A percentile compares a stretch with the other conserved stretches of the same genome.
phyloP scores from a whole-genome alignment of 2,797 vertebrate genomes.

The Phrynocephalus forsythii region DNA sequence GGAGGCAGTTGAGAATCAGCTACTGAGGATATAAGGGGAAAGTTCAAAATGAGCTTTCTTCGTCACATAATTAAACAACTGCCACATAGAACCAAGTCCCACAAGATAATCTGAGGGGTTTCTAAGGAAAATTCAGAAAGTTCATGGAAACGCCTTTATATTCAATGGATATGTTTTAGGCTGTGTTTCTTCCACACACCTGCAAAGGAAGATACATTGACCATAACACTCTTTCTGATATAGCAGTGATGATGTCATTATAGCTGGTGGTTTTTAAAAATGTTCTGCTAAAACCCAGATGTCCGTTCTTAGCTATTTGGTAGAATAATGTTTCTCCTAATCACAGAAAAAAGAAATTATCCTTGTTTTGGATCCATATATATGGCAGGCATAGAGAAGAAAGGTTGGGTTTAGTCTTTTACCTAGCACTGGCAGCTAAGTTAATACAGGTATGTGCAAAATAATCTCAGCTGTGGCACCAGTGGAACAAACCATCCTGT shows the following conservation, averaged over 20 bases:
- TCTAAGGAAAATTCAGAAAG: neutral
- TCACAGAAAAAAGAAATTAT: neutral
- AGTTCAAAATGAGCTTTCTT: neutral
- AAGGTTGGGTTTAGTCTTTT: neutral
- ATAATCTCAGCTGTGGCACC: neutral
- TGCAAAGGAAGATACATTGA: neutral
- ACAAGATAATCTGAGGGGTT: neutral
- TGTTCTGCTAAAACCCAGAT: neutral
- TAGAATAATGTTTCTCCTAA: neutral
- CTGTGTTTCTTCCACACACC: neutral
- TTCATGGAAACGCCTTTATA: neutral
- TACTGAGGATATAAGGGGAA: too few relatives aligned
- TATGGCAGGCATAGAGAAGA: neutral
- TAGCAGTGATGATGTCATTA: neutral
- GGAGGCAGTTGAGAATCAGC: too few relatives aligned
- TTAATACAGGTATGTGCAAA: neutral
- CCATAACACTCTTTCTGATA: neutral
- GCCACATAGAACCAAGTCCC: neutral
- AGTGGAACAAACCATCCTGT: neutral
- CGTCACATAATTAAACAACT: neutral
- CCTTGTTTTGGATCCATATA: neutral
- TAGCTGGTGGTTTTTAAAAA: neutral
- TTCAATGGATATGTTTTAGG: neutral
- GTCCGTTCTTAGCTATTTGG: neutral
- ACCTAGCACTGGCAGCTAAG: neutral